These are phyloP conservation scores for Loriculus beryllinus DNA, from an alignment of 2,797 vertebrate species.

Conservation along the genomic window DNA sequence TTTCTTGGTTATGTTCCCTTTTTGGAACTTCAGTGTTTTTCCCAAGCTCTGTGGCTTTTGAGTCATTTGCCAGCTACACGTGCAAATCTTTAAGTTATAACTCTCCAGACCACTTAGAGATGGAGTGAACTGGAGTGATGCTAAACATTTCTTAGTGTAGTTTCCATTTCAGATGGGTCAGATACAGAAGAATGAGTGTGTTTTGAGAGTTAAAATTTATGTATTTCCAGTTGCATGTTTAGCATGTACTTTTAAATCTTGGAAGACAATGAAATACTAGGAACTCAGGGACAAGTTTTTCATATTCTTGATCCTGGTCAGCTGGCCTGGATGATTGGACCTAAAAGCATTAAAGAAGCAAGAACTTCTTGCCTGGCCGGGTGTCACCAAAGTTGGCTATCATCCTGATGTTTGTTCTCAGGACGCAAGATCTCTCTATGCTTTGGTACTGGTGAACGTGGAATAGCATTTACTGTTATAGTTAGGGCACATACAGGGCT, in stretches of 20 bases:
- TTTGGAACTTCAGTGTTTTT: background rate
- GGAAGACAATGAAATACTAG: background rate
- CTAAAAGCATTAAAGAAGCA: background rate
- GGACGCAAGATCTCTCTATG: background rate
- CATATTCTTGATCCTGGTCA: background rate
- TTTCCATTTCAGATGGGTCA: slow-evolving; percentile 20
- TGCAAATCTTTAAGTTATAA: background rate
- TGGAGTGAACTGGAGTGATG: background rate
- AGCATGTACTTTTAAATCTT: background rate
- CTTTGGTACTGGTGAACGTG: background rate
- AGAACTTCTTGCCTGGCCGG: background rate
- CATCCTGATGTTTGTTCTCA: background rate
- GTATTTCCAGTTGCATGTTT: background rate
- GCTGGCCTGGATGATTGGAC: background rate
- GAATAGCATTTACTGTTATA: background rate
- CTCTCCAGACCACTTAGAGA: slow-evolving; percentile 22
- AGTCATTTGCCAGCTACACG: background rate
- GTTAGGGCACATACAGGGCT: background rate
- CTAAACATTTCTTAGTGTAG: background rate
- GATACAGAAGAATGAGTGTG: background rate
- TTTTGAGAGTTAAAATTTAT: background rate
- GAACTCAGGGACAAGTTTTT: background rate
- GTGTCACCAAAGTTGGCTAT: background rate
- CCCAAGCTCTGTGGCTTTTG: background rate
- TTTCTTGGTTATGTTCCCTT: background rate